Base-by-base conservation (phyloP, 2,797 vertebrate species). In the Pempheris klunzingeri region DNA sequence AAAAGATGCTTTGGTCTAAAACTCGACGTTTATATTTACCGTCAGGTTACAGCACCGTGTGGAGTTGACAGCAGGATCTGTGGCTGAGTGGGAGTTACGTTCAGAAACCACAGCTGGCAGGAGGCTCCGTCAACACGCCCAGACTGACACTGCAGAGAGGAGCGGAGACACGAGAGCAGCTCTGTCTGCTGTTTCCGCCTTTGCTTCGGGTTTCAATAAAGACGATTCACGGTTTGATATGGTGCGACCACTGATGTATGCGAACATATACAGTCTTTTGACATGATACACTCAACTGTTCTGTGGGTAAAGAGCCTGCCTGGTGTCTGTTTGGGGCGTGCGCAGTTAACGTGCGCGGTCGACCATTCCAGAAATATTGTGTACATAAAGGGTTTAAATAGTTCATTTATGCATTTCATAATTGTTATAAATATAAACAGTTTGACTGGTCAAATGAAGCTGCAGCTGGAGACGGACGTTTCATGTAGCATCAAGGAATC, bases 111-210 rank as follows among this genome's bases (percentile, higher is more conserved):
- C 53, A 57, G 55, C 44, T 59, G 32, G 61, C 12, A 61, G 43
- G 70, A 71, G 53, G 36, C 7, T 73, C 74, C 10, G 50, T 80
- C 39, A 71, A 87, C 83, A 84, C 87, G 62, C 85, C 87, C 78
- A 43, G 15, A 54, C 38, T 46, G 55, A 66, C 34, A 61, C 64
- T 2, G 8, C 67, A 38, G 0, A 76, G 64, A 77, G 38, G 2
- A 43, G 13, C 1, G 14, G 30, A 1, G 20, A 5, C 0, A 14
- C 9, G 1, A 67, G 65, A 69, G 30, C 7, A 54, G 0, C 1
- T 0, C 4, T 1, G 0, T 0, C 8, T 1, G 0, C 14, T n/a
- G 9, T 14, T 73, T 81, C 81, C 75, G 75, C 4, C 28, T 84
- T 55, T 18, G 60, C 18, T 67, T 54, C 26, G 1, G 5, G 10